Base-by-base conservation (phyloP, 2,888 invertebrate genomes). In the Gortyna flavago region DNA sequence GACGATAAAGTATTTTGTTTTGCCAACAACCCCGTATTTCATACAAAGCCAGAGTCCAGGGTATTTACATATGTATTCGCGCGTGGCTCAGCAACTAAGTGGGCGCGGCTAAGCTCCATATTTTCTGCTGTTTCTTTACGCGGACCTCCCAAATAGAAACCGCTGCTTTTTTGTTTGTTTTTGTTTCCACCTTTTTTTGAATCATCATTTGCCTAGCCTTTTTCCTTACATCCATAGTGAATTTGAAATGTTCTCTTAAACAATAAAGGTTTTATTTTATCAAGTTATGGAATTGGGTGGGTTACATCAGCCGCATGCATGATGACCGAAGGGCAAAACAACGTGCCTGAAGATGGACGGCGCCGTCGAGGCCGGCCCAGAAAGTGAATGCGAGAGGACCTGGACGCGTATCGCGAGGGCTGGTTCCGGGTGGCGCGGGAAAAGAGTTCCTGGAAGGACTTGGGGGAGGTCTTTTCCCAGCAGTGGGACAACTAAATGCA, bases 21-120 rank as follows among this genome's bases (percentile, higher is more conserved):
- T 68, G 38, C 70, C 11, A 66, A 38, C 51, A 70, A 62, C 41
- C 21, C 69, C 54, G 3, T 70, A 76, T 72, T 76, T 73, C 72
- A 64, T 65, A 72, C 41, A 59, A 25, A 62, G 32, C 57, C 11
- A 65, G 38, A 61, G 64, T 72, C 72, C 67, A 77, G 64, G 29
- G 61, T 70, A 59, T 83, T 80, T 69, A 83, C 79, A 65, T 80
- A 83, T 79, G 44, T 78, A 83, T 83, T 61, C n/a, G 25, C 25
- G 59, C 51, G 29, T 59, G 51, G 41, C n/a, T 80, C 18, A 51
- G 80, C 51, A 65, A 80, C 51, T 35, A 59, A 44, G 79, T 83
- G 79, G 80, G 84, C 35, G 84, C 25, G 48, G 57, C 29, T 67
- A 16, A 44, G 57, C 64, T 51, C 57, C 79, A 79, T 80, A 80